These are phyloP conservation scores for Bombus cullumanus DNA, from an alignment of 1,140 invertebrate genomes.

Conservation along the genomic window DNA sequence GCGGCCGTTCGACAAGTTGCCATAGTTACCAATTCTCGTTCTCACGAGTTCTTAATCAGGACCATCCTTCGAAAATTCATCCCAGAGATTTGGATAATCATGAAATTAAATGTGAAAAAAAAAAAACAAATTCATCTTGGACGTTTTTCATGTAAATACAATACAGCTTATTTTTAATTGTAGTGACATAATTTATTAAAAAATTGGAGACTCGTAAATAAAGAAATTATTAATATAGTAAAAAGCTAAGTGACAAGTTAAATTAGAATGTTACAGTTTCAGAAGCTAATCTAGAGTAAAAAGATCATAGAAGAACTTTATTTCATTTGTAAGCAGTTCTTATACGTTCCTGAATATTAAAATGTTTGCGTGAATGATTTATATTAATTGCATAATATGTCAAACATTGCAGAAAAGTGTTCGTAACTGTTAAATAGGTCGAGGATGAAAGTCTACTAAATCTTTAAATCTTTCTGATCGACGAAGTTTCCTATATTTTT, in stretches of 20 bases:
- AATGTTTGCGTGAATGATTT: not conserved
- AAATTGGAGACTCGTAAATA: too few relatives aligned
- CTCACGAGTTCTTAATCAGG: not conserved
- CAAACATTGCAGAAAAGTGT: too few relatives aligned
- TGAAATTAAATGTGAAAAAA: not conserved
- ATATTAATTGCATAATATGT: too few relatives aligned
- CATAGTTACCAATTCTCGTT: not conserved
- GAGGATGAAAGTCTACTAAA: too few relatives aligned
- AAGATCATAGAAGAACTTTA: too few relatives aligned
- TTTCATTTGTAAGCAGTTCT: not conserved
- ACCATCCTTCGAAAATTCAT: not conserved
- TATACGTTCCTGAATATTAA: not conserved
- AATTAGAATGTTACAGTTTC: too few relatives aligned
- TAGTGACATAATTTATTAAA: too few relatives aligned
- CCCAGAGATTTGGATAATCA: not conserved
- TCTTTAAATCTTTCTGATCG: not conserved
- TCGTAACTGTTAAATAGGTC: not conserved
- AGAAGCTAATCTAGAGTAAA: too few relatives aligned
- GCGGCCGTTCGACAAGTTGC: not conserved
- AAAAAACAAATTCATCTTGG: not conserved
- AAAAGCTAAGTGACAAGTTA: too few relatives aligned
- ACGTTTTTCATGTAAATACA: not conserved
- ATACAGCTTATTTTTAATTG: not conserved
- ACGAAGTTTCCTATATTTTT: not conserved
- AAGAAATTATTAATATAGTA: too few relatives aligned